These are phyloP conservation scores for Rhadina sibilatrix DNA, from an alignment of 2,113 vertebrate genomes.

Conservation along the genomic window DNA sequence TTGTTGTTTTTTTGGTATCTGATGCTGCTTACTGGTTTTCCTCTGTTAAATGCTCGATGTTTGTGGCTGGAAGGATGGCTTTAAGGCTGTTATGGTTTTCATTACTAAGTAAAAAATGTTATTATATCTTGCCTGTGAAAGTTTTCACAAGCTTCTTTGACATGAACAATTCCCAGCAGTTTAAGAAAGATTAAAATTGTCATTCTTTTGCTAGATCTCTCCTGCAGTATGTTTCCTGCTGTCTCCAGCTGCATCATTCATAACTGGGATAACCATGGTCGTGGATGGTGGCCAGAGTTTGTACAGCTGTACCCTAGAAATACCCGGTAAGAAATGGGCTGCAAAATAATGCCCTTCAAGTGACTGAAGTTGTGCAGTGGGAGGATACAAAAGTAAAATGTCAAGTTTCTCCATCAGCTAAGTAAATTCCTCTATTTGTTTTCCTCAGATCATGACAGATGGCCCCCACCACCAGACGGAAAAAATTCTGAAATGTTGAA, in stretches of 20 bases:
- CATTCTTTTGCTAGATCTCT: slow-evolving; percentile 77
- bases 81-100: neutral
- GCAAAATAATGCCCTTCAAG: neutral
- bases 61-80: neutral
- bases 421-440: neutral
- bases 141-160: neutral
- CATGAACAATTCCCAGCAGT: neutral
- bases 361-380: neutral
- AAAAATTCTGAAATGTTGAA: slow-evolving; percentile 77
- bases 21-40: neutral
- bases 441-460: slow-evolving; percentile 80
- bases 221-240: slow-evolving; percentile 90
- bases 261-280: slow-evolving; percentile 84
- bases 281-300: slow-evolving; percentile 88
- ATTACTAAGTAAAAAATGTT: neutral
- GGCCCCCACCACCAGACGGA: slow-evolving; percentile 81
- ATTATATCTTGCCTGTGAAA: neutral
- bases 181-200: neutral
- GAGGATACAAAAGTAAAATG: neutral
- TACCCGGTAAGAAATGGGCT: slow-evolving; percentile 78
- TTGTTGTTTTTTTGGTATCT: neutral
- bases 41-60: neutral
- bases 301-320: slow-evolving; percentile 57
- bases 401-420: neutral
- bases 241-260: slow-evolving; percentile 87